Evolutionary conservation across 2,113 vertebrate species (phyloP).

Genomic region (human): DNA sequence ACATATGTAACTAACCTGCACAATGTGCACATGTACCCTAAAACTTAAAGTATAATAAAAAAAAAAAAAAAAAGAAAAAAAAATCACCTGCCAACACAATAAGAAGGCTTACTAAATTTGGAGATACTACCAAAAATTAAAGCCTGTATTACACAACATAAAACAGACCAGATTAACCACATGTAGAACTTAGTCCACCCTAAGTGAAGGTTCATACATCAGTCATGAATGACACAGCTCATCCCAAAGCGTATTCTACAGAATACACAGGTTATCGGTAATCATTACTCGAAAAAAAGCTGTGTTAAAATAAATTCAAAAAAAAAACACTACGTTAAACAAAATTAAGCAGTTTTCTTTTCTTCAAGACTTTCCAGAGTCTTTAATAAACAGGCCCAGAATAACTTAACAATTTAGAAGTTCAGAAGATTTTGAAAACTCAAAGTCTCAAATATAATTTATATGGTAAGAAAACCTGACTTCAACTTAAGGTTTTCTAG

Average conservation of each 20-base stretch:
- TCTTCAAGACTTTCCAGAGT: not conserved
- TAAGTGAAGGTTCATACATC: not conserved
- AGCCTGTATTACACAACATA: not conserved
- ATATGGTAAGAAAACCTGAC: not conserved
- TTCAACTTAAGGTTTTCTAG: not conserved
- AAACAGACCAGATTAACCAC: not conserved
- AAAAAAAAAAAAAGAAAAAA: no score
- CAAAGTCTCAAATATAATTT: slow-evolving; percentile 17
- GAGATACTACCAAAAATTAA: slow-evolving; percentile 19
- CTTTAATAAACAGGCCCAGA: not conserved
- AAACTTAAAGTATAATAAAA: no score
- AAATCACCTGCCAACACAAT: not conserved
- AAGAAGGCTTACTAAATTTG: not conserved
- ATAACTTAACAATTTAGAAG: slow-evolving; percentile 10
- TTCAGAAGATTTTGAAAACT: slow-evolving; percentile 25
- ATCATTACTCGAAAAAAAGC: not conserved
- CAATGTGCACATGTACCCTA: no score
- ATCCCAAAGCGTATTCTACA: not conserved
- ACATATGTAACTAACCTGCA: no score
- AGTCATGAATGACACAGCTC: not conserved
- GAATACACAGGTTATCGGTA: not conserved
- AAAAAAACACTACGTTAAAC: slow-evolving; percentile 4
- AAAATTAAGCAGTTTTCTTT: slow-evolving; percentile 46
- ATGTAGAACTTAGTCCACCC: not conserved
- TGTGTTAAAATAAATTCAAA: slow-evolving; percentile 24